These are phyloP conservation scores for Phaonia tiefii DNA, from an alignment of 2,888 invertebrate species.

Conservation along the genomic window DNA sequence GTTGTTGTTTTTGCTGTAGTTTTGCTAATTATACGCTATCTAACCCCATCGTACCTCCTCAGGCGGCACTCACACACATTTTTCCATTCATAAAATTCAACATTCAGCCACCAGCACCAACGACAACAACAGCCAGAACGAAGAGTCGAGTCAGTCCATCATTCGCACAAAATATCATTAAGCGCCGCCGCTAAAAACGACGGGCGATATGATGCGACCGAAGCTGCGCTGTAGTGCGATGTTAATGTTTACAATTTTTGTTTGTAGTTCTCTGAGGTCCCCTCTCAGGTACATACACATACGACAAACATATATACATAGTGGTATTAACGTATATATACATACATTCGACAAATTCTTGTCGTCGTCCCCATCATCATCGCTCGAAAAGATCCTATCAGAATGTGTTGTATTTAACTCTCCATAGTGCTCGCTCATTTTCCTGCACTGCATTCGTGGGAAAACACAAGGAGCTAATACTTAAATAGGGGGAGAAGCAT, in stretches of 20 bases:
- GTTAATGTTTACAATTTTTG: conserved; percentile 64
- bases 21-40: conserved; percentile 67
- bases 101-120: not conserved
- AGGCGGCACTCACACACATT: conserved; percentile 45
- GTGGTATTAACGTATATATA: no score
- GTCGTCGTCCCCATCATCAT: no score
- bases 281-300: no score
- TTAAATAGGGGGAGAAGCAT: conserved; percentile 19
- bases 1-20: conserved; percentile 25
- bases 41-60: conserved; percentile 66
- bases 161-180: conserved; percentile 60
- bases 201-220: not conserved
- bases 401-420: conserved; percentile 48
- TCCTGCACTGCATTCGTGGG: conserved; percentile 14
- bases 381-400: conserved; percentile 55
- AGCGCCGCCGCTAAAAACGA: conserved; percentile 47
- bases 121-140: not conserved
- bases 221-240: conserved; percentile 44
- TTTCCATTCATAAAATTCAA: conserved; percentile 66
- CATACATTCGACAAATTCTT: no score
- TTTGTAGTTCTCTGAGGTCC: not conserved
- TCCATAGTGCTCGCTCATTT: conserved; percentile 35
- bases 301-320: no score
- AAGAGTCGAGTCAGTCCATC: not conserved
- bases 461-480: not conserved